Percentiles rank a stretch among this genome's conserved stretches.
Evolutionary conservation across 2,113 vertebrate species (phyloP).

Genomic region (Pteronura brasiliensis): DNA sequence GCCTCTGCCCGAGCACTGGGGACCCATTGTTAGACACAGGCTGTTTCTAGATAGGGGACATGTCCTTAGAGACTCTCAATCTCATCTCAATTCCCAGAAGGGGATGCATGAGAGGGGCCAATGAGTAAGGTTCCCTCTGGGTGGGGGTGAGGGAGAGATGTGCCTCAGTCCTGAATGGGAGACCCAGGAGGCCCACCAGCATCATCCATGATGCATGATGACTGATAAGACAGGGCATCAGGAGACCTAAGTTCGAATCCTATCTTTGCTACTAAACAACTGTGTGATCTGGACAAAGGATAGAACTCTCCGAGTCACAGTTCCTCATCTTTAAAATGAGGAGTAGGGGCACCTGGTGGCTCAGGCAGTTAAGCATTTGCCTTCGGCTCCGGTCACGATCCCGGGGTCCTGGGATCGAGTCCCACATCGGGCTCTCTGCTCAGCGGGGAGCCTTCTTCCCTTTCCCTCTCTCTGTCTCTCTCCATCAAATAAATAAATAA

Average conservation of each 20-base stretch:
- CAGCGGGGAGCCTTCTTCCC: no score
- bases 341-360: no score
- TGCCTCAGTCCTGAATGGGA: background rate
- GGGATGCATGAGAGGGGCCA: background rate
- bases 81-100: background rate
- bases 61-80: background rate
- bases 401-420: no score
- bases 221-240: background rate
- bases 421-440: no score
- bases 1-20: rapidly evolving
- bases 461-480: no score
- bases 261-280: background rate
- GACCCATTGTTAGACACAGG: background rate
- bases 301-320: background rate
- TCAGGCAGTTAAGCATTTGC: no score
- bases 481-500: no score
- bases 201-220: rapidly evolving
- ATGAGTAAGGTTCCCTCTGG: background rate
- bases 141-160: rapidly evolving
- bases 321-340: background rate
- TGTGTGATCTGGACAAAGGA: background rate
- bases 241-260: background rate
- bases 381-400: no score
- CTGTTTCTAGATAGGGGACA: background rate
- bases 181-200: background rate